Percentiles rank a stretch among this genome's conserved stretches.
Evolutionary conservation across 1,140 invertebrate genomes (phyloP).

Genomic region (Hormaphis cornu): DNA sequence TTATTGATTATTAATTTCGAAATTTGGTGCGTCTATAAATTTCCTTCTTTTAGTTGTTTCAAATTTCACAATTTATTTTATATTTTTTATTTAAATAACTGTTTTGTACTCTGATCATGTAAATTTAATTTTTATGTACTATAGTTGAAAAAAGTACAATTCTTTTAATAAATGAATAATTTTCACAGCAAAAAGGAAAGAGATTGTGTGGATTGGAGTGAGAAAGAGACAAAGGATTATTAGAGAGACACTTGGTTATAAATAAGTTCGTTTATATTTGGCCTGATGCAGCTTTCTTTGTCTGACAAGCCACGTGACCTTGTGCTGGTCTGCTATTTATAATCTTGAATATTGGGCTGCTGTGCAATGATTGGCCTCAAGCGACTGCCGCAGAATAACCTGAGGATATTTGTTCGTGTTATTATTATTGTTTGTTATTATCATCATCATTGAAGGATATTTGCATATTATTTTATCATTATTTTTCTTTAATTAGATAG

Average conservation of each 20-base stretch:
- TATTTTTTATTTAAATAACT: no score
- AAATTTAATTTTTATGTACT: background rate
- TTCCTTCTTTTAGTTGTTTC: no score
- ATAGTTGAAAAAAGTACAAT: constrained; percentile 7
- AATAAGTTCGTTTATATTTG: constrained; percentile 31
- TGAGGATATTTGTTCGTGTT: constrained; percentile 10
- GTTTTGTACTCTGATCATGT: no score
- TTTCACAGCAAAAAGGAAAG: background rate
- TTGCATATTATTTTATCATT: background rate
- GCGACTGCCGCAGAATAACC: constrained; percentile 7
- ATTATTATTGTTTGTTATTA: constrained; percentile 12
- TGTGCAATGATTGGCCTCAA: background rate
- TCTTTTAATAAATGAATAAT: constrained; percentile 22
- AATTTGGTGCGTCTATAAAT: no score
- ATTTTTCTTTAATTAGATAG: no score
- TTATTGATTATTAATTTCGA: no score
- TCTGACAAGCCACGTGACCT: constrained; percentile 26
- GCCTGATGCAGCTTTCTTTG: constrained; percentile 23
- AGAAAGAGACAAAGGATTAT: constrained; percentile 14
- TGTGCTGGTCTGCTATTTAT: constrained; percentile 31
- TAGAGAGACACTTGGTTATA: constrained; percentile 21
- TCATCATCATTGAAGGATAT: background rate
- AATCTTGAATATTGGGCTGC: constrained; percentile 11
- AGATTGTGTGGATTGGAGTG: background rate
- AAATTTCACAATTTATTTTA: no score